These are phyloP conservation scores for Leptobrachium leishanense DNA, from an alignment of 2,113 vertebrate species.

Conservation along the genomic window DNA sequence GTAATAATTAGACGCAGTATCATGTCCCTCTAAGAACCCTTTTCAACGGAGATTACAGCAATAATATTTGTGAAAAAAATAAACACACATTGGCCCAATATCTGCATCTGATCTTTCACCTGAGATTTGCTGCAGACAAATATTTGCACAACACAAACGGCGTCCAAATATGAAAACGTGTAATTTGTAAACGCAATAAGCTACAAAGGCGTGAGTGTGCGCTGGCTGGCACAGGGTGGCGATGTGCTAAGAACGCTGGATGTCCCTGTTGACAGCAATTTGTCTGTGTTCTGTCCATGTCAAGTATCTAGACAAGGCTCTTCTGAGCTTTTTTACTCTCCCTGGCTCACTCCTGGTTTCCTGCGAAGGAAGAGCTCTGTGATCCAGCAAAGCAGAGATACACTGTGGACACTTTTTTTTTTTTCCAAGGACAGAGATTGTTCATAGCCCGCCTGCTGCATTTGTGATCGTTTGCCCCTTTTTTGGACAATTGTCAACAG, in stretches of 20 bases:
- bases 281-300: conserved; percentile 61
- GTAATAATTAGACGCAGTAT: neutral
- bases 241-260: conserved; percentile 39
- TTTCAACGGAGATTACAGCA: neutral
- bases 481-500: conserved; percentile 27
- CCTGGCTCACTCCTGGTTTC: conserved; percentile 61
- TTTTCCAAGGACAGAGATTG: conserved; percentile 61
- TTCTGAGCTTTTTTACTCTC: conserved; percentile 59
- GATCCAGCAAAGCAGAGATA: conserved; percentile 48
- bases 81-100: conserved; percentile 12
- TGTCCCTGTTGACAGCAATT: conserved; percentile 12
- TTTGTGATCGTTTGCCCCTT: conserved; percentile 54
- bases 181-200: conserved; percentile 43
- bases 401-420: conserved; percentile 52
- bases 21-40: neutral
- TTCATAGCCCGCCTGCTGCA: conserved; percentile 54
- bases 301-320: conserved; percentile 63
- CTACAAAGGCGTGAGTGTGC: conserved; percentile 46
- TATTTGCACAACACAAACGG: conserved; percentile 23
- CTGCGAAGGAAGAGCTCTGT: conserved; percentile 63
- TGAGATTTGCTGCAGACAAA: neutral
- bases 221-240: conserved; percentile 28
- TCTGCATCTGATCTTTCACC: neutral
- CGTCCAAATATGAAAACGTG: conserved; percentile 1
- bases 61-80: neutral